These are phyloP conservation scores for Graphium colonna DNA, from an alignment of 2,888 invertebrate species.

Conservation along the genomic window DNA sequence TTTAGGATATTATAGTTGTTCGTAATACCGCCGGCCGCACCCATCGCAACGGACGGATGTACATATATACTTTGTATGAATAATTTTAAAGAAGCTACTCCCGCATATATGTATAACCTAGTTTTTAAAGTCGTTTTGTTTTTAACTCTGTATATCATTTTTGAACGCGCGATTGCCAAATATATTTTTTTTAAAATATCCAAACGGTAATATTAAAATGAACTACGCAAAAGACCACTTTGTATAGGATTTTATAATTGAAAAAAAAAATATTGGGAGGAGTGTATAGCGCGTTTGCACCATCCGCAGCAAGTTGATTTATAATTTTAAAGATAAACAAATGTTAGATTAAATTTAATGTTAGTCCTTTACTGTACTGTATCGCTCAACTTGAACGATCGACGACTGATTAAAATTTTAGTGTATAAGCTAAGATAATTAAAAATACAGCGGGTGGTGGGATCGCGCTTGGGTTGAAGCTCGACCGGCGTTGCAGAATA, in stretches of 20 bases:
- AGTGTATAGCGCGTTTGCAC: slow-evolving; percentile 47
- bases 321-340: slow-evolving; percentile 76
- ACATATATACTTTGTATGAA: slow-evolving; percentile 76
- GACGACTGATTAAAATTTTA: slow-evolving; percentile 81
- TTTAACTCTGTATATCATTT: slow-evolving; percentile 34
- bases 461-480: slow-evolving; percentile 15
- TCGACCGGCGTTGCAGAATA: too few species aligned
- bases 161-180: slow-evolving; percentile 79
- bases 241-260: too few species aligned
- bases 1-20: slow-evolving; percentile 53
- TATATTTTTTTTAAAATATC: slow-evolving; percentile 70
- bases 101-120: slow-evolving; percentile 54
- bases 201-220: too few species aligned
- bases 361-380: slow-evolving; percentile 80
- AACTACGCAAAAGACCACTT: too few species aligned
- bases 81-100: slow-evolving; percentile 75
- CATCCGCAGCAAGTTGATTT: slow-evolving; percentile 69
- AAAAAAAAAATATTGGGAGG: slow-evolving; percentile 27
- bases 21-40: slow-evolving; percentile 45
- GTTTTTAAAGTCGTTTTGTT: slow-evolving; percentile 55
- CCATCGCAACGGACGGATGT: slow-evolving; percentile 62
- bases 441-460: slow-evolving; percentile 40
- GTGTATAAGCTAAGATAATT: slow-evolving; percentile 76
- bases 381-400: slow-evolving; percentile 81
- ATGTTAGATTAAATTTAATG: slow-evolving; percentile 80